Evolutionary conservation across 2,797 vertebrate genomes (phyloP), one percentile per base, ranked within the genome.

Genomic region (Brotula barbata): DNA sequence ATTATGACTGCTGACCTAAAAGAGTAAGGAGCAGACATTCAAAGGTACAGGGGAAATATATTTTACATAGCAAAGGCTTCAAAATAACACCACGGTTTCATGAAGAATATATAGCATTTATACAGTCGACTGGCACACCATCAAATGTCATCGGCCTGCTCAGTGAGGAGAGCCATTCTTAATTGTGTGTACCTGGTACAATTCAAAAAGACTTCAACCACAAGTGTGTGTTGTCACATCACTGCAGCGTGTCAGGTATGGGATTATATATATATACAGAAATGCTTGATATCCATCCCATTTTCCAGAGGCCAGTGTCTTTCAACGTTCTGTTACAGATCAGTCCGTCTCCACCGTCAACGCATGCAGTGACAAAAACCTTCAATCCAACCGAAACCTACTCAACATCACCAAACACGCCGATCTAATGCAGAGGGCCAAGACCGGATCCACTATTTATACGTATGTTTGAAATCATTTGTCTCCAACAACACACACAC

Each of bases 11-110:
- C 28, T 21, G 37, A 36, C 28, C 41, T 15, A 28, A 41, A 36
- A 54, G 47, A 55, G 17, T 19, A 63, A 65, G 56, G 75, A 72
- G 80, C n/a, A n/a, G n/a, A 34, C 54, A 68, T 63, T 42, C 44
- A 45, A 68, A 75, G 51, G 52, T 68, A 81, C 47, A 54, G 22
- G 25, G 71, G 54, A 59, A 40, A 71, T 79, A 71, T 71, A 72
- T 69, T 73, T 85, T 81, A 85, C 71, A 86, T 28, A 47, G 40
- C 57, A 45, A 63, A 15, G n/a, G 15, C 46, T n/a, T 75, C 16
- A 54, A 48, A 61, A 46, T 12, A 58, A 43, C 3, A 39, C 37
- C 17, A 64, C 1, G 12, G 46, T 64, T 44, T 55, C 22, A 64
- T 59, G 58, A 61, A 53, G 41, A 25, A 67, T 52, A 47, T 45